A percentile compares a stretch with the other conserved stretches of the same genome.
These are phyloP conservation scores for Mycetomoellerius zeteki DNA, from an alignment of 1,140 invertebrate genomes.

Conservation along the genomic window DNA sequence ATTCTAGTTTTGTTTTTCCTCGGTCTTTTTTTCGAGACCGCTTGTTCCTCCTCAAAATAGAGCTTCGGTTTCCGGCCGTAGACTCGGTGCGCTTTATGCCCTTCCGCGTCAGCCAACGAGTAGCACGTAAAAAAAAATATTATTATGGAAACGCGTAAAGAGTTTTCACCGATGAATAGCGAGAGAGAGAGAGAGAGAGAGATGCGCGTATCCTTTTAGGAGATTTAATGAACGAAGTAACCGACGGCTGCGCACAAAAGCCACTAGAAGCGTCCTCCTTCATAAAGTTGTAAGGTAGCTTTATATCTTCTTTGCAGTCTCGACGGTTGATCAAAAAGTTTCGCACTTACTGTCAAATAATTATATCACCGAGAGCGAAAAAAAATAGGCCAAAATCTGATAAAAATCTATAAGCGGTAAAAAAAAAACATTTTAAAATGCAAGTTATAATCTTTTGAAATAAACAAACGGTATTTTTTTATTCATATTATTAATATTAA, in stretches of 20 bases:
- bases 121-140: slow-evolving; percentile 15
- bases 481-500: no score
- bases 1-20: slow-evolving; percentile 44
- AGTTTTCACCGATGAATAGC: slow-evolving; percentile 38
- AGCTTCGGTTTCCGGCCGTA: slow-evolving; percentile 50
- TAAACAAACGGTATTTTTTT: neutral
- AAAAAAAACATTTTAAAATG: neutral
- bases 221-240: slow-evolving; percentile 45
- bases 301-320: slow-evolving; percentile 31
- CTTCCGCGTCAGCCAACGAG: slow-evolving; percentile 19
- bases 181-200: neutral
- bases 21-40: slow-evolving; percentile 4
- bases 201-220: neutral
- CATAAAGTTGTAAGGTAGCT: slow-evolving; percentile 12
- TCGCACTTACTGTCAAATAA: slow-evolving; percentile 15
- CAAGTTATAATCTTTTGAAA: neutral
- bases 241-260: slow-evolving; percentile 12
- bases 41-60: slow-evolving; percentile 45
- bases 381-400: neutral
- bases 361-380: neutral
- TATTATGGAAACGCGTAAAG: slow-evolving; percentile 46
- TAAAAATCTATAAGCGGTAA: neutral
- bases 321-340: slow-evolving; percentile 32
- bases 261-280: neutral
- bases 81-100: slow-evolving; percentile 24